Base-by-base conservation (phyloP, 2,797 vertebrate genomes). In the Sciaenops ocellatus region DNA sequence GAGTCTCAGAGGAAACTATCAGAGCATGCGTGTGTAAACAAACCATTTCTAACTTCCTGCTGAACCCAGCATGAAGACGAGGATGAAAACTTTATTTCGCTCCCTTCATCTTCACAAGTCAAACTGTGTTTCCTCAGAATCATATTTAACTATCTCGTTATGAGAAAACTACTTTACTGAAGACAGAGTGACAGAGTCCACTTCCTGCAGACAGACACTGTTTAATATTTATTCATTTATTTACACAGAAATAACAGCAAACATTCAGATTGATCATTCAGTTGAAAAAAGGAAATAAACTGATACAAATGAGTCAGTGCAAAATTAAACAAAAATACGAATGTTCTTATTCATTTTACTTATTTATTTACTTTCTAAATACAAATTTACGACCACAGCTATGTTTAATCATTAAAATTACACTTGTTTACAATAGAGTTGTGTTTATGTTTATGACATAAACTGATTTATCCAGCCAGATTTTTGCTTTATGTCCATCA, bases 1-100 rank as follows among this genome's bases (percentile, higher is more conserved):
- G 13, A 48, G 65, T 79, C 74, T 67, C 69, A 82, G 56, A 83
- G 90, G 85, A 87, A 82, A 80, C 67, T 74, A 85, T 90, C 82
- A 66, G 62, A 85, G 24, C 18, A 15, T 59, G 50, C 15, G 0
- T 51, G 17, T 72, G 30, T 88, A 87, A 87, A 90, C 83, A 91
- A 86, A 74, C 38, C 17, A 16, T 80, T 80, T 76, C 52, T n/a
- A 42, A 77, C 76, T 88, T 88, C 86, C 85, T 84, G 82, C 48
- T 22, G 10, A 38, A 38, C 17, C 59, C 38, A 48, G 28, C 26
- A 38, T 26, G 51, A 30, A 57, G 64, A 72, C 1, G 7, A 63
- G 38, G 28, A 46, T 2, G 1, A 65, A 44, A 17, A 61, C 34
- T 54, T 55, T 16, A 66, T 22, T 56, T 56, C 7, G 47, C 3